Percentiles rank a stretch among this genome's conserved stretches.
These are phyloP conservation scores for Equus przewalskii DNA, from an alignment of 2,113 vertebrate genomes.

Conservation along the genomic window DNA sequence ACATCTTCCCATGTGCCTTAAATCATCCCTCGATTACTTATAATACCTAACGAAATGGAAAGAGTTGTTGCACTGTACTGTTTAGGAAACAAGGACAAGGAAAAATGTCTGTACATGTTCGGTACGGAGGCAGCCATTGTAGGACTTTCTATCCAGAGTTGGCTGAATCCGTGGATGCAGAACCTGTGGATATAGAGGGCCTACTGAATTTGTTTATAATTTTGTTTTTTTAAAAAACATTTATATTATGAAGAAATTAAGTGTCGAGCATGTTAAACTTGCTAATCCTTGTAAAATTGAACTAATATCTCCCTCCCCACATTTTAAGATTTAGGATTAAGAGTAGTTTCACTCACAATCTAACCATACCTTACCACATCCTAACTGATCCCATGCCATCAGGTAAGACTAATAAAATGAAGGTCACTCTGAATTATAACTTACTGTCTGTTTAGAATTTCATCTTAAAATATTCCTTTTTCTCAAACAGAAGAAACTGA, in stretches of 20 bases:
- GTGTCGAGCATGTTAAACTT: background rate
- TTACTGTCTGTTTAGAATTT: background rate
- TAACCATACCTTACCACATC: background rate
- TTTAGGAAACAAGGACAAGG: no score
- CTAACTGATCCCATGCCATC: background rate
- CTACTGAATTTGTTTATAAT: background rate
- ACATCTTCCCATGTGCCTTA: no score
- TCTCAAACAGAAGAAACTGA: background rate
- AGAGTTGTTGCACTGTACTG: no score
- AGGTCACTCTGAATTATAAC: background rate
- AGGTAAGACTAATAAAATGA: background rate
- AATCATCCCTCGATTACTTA: no score
- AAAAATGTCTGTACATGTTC: no score
- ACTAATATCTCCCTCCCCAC: background rate
- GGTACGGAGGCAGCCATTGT: no score
- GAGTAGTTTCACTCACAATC: background rate
- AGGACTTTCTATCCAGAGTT: no score
- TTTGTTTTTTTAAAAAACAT: background rate
- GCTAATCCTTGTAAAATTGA: background rate
- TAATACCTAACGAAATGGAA: no score
- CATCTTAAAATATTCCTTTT: background rate
- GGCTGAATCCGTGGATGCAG: no score
- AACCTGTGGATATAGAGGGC: no score
- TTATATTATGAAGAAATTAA: background rate
- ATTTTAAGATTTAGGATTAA: conserved; percentile 33